A percentile compares a stretch with the other conserved stretches of the same genome.
Conservation (phyloP, 1,140 invertebrate species). For the Cydia splendana region DNA sequence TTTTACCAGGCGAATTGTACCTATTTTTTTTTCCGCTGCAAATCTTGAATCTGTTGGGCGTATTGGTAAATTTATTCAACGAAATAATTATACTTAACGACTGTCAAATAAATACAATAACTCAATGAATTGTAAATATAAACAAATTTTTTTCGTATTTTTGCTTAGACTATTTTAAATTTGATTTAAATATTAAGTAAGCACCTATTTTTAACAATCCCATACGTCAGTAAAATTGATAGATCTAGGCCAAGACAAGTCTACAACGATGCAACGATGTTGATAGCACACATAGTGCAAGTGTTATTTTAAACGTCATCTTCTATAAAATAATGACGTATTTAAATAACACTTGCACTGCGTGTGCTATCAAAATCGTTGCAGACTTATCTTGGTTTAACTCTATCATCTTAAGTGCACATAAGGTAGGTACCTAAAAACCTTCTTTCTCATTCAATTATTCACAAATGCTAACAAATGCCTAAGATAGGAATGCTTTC, state of each 20-base stretch:
- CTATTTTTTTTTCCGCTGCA: constrained; percentile 38
- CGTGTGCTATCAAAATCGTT: no score
- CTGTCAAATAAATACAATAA: not conserved
- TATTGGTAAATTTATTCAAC: constrained; percentile 41
- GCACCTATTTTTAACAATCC: not conserved
- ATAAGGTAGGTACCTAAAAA: no score
- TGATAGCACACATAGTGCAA: no score
- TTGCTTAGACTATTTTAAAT: no score
- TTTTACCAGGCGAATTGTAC: constrained; percentile 32
- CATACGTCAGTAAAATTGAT: not conserved
- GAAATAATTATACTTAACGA: constrained; percentile 50
- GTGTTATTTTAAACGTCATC: no score
- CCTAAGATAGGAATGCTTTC: constrained; percentile 29
- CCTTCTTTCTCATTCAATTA: not conserved
- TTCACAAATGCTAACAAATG: not conserved
- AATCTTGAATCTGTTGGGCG: constrained; percentile 36
- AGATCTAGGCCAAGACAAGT: no score
- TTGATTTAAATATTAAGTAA: not conserved
- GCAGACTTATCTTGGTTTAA: no score
- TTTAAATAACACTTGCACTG: no score
- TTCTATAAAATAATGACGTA: no score
- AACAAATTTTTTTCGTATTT: no score
- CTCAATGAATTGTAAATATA: not conserved
- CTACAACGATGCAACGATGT: no score
- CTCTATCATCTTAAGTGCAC: no score